Percentiles rank a stretch among this genome's conserved stretches.
phyloP scores from a whole-genome alignment of 2,888 invertebrate species.

The Epirrita christyi region DNA sequence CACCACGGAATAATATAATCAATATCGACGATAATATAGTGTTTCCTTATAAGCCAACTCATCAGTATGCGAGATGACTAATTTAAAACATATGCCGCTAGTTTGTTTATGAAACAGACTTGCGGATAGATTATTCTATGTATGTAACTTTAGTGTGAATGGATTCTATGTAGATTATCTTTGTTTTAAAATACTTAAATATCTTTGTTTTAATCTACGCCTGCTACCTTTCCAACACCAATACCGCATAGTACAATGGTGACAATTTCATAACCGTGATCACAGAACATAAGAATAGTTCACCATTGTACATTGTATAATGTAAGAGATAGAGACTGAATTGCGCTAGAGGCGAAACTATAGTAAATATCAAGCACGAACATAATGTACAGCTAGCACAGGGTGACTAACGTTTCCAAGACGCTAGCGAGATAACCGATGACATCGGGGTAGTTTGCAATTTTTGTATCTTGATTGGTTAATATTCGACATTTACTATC shows the following conservation, averaged over 20 bases:
- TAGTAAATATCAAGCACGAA: no score
- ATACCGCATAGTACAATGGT: conserved; percentile 28
- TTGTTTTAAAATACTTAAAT: conserved; percentile 10
- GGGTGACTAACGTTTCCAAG: no score
- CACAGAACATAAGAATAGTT: conserved; percentile 22
- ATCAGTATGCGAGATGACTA: background rate
- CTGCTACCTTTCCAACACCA: conserved; percentile 4
- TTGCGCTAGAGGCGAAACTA: no score
- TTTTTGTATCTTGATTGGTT: no score
- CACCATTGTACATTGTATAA: conserved; percentile 39
- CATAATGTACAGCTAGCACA: no score
- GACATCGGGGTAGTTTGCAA: no score
- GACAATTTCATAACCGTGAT: conserved; percentile 51
- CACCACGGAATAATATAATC: no score
- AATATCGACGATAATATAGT: no score
- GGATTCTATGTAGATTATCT: background rate
- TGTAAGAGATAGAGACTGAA: conserved; percentile 11
- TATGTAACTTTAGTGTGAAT: background rate
- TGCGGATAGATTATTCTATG: conserved; percentile 1
- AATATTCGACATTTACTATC: no score
- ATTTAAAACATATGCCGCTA: background rate
- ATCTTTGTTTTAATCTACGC: background rate
- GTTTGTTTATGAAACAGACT: background rate
- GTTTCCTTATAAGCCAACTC: conserved; percentile 1
- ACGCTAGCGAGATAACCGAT: no score